phyloP scores from a whole-genome alignment of 2,888 invertebrate genomes.

The Theodoxus fluviatilis region DNA sequence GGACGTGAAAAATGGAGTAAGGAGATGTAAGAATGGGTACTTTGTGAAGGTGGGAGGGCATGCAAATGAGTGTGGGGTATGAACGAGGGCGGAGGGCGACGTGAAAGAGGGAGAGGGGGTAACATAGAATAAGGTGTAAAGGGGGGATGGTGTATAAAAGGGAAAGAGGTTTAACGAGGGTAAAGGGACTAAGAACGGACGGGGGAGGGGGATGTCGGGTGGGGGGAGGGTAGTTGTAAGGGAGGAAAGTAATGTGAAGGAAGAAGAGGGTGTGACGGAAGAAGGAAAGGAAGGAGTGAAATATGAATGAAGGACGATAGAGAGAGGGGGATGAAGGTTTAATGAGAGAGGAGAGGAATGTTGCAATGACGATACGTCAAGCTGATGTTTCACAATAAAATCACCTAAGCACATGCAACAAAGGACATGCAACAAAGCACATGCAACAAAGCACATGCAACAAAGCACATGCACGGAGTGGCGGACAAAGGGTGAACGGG shows the following conservation, averaged over 20 bases:
- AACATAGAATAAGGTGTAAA: neutral
- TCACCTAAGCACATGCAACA: no score
- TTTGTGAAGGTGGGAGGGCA: neutral
- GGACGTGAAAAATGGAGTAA: constrained; percentile 20
- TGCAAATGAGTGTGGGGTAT: neutral
- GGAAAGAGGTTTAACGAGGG: neutral
- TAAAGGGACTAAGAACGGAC: neutral
- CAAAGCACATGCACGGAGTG: no score
- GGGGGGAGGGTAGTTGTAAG: neutral
- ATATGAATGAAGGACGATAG: neutral
- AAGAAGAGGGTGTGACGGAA: neutral
- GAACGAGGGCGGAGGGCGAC: neutral
- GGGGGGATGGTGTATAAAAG: neutral
- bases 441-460: no score
- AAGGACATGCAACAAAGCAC: no score
- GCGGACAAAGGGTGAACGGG: no score
- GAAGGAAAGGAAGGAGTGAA: neutral
- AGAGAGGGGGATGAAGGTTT: neutral
- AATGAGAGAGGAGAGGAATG: neutral
- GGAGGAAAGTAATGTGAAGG: neutral
- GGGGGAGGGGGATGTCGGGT: neutral
- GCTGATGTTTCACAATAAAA: no score
- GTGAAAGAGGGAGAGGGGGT: neutral
- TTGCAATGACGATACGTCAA: no score
- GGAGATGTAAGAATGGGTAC: constrained; percentile 5